These are phyloP conservation scores for Clarias gariepinus DNA, from an alignment of 2,113 vertebrate genomes.

Conservation along the genomic window DNA sequence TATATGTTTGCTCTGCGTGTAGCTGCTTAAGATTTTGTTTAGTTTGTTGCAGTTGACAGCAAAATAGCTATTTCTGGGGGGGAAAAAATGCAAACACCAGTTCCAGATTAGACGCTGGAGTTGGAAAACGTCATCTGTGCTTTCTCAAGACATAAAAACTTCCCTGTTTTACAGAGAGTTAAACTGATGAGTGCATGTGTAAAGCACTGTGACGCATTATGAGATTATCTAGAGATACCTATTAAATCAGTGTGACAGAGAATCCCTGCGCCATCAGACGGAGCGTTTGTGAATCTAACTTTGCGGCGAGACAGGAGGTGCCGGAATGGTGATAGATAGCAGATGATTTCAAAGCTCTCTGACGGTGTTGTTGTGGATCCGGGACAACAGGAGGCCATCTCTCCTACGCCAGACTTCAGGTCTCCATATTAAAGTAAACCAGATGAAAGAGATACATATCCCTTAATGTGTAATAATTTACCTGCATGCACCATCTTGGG, in stretches of 20 bases:
- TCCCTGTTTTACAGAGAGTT: not conserved
- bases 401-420: conserved; percentile 49
- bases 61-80: not conserved
- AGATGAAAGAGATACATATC: conserved; percentile 59
- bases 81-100: not conserved
- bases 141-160: not conserved
- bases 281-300: not conserved
- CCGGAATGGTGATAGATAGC: conserved; percentile 27
- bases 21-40: conserved; percentile 11
- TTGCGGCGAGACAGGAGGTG: conserved; percentile 11
- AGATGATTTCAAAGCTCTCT: conserved; percentile 43
- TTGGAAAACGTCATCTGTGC: not conserved
- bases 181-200: not conserved
- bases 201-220: not conserved
- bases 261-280: not conserved
- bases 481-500: conserved; percentile 57
- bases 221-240: not conserved
- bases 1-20: not conserved
- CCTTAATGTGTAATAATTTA: conserved; percentile 59
- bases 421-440: conserved; percentile 60
- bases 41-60: conserved; percentile 3
- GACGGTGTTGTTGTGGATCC: conserved; percentile 39
- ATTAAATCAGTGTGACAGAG: not conserved
- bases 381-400: conserved; percentile 38
- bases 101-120: not conserved